These are phyloP conservation scores for Dascyllus trimaculatus DNA, from an alignment of 2,113 vertebrate species.

Conservation along the genomic window DNA sequence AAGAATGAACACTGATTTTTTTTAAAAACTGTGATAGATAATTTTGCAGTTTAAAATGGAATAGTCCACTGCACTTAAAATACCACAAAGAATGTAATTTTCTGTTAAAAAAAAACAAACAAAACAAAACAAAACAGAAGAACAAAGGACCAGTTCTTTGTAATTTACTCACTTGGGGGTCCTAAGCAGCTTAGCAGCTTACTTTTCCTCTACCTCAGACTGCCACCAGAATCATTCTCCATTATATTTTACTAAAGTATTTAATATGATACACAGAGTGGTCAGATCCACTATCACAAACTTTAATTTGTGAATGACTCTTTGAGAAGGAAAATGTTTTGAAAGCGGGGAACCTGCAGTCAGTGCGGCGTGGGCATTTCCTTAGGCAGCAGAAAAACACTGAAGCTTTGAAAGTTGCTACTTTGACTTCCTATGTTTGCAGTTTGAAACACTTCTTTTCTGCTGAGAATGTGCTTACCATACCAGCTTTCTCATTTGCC, in stretches of 20 bases:
- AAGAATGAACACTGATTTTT: too few relatives aligned
- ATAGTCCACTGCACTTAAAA: neutral
- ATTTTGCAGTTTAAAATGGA: too few relatives aligned
- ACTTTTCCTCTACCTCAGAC: constrained; percentile 18
- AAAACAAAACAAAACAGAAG: neutral
- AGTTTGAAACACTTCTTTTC: constrained; percentile 37
- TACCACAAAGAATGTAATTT: neutral
- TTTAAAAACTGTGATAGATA: too few relatives aligned
- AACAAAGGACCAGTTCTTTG: neutral
- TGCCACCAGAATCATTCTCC: constrained; percentile 30
- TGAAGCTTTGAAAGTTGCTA: constrained; percentile 37
- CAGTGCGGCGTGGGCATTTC: constrained; percentile 20
- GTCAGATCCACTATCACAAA: constrained; percentile 51
- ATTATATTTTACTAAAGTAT: constrained; percentile 23
- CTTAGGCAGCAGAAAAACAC: constrained; percentile 43
- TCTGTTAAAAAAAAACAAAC: neutral
- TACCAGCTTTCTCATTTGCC: constrained; percentile 47
- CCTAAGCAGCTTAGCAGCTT: constrained; percentile 37
- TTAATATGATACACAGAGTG: constrained; percentile 44
- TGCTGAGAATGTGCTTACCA: constrained; percentile 54
- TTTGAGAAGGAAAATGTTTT: constrained; percentile 44
- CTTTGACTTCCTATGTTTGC: constrained; percentile 36
- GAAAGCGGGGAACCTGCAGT: constrained; percentile 29
- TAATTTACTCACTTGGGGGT: constrained; percentile 31
- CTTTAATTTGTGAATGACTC: constrained; percentile 40